Evolutionary conservation across 2,888 invertebrate genomes (phyloP).

Genomic region (Cryptocephalus moraei): DNA sequence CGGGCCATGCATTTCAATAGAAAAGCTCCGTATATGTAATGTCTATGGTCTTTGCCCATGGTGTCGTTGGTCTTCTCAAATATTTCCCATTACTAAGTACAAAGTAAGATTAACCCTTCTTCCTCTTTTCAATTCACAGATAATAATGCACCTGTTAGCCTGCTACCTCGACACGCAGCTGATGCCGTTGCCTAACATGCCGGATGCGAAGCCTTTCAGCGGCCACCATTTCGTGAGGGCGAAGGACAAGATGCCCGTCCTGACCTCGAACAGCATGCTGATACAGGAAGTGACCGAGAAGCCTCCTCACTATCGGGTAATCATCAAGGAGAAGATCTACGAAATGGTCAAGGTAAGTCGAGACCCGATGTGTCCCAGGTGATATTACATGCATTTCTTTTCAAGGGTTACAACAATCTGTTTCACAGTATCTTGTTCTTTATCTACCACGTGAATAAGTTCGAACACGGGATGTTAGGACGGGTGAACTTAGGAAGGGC

Average conservation of each 20-base stretch:
- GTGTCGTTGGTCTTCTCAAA: no score
- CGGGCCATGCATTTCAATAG: no score
- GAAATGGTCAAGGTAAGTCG: slow-evolving; percentile 54
- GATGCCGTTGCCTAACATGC: slow-evolving; percentile 52
- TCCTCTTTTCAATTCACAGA: slow-evolving; percentile 40
- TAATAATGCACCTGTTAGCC: slow-evolving; percentile 75
- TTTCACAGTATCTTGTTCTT: slow-evolving; percentile 80
- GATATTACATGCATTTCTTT: slow-evolving; percentile 20
- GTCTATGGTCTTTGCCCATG: no score
- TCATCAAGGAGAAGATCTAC: slow-evolving; percentile 53
- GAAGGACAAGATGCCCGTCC: slow-evolving; percentile 37
- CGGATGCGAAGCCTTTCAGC: slow-evolving; percentile 56
- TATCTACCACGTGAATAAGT: slow-evolving; percentile 61
- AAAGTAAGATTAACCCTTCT: no score
- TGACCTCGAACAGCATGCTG: slow-evolving; percentile 43
- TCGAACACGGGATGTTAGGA: slow-evolving; percentile 66
- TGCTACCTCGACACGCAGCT: slow-evolving; percentile 79
- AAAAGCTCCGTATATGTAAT: no score
- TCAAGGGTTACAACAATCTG: slow-evolving; percentile 75
- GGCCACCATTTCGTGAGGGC: slow-evolving; percentile 41
- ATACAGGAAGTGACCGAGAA: slow-evolving; percentile 52
- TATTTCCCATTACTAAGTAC: no score
- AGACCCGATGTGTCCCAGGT: no score
- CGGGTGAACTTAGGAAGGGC: slow-evolving; percentile 66
- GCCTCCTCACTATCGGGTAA: slow-evolving; percentile 64